Evolutionary conservation across 2,888 invertebrate species (phyloP), one percentile per base, ranked within the genome.

Genomic region (Ceramica pisi): DNA sequence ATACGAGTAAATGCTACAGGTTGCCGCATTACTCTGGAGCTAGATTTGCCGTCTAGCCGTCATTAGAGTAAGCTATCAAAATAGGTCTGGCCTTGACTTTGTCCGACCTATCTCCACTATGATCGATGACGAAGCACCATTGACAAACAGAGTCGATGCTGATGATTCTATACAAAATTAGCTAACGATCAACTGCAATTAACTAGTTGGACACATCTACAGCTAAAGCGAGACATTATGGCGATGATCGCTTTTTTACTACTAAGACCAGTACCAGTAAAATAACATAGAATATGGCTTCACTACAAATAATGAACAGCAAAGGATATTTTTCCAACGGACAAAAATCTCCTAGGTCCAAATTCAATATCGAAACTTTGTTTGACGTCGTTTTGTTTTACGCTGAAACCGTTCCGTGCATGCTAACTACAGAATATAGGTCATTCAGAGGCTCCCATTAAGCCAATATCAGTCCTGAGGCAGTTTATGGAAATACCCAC

Each of bases 351-450:
- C 38, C 21, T 5, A 31, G 23, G 10, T 19, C n/a, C 23, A 35
- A 14, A 59, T 50, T 48, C 57, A 53, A 61, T 44, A 12, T 41
- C 1, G 12, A 55, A 72, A 61, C 14, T 48, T 46, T 35, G 10
- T 66, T 66, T 44, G 31, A 65, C 10, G 41, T 60, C 19, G 31
- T 74, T 74, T 74, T 68, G 23, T 75, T 67, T 57, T 12, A 10
- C 26, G 26, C 5, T 44, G 68, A 51, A 75, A 68, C 35, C 31
- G 44, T 61, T 8, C 46, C 50, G 46, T 67, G 26, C 21, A 62
- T 51, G 44, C 19, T 62, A 68, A 75, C 35, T 46, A 56, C 1
- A 16, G 44, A 46, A 74, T 68, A 74, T 74, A 46, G 68, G 68
- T 56, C 60, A 67, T 67, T 46, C 38, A 26, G 26, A 61, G 26